phyloP scores from a whole-genome alignment of 1,140 invertebrate species.

The Dendroctonus ponderosae region DNA sequence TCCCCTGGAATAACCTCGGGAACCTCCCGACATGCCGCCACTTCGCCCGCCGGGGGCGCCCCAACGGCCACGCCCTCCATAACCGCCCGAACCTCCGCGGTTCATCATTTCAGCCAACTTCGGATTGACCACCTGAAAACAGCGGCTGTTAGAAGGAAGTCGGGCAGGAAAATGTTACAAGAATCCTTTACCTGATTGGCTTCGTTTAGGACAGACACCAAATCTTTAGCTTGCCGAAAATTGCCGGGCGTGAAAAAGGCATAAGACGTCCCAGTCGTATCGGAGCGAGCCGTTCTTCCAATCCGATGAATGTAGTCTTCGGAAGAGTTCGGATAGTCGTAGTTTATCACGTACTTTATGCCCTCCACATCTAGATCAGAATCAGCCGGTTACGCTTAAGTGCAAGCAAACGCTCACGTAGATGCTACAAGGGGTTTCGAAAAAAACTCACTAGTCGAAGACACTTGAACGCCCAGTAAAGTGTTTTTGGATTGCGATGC shows the following conservation, averaged over 20 bases:
- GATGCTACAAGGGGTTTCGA: no score
- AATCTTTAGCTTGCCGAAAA: slow-evolving; percentile 84
- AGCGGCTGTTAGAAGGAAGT: not conserved
- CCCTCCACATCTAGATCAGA: slow-evolving; percentile 89
- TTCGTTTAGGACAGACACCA: slow-evolving; percentile 88
- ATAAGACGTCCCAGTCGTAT: slow-evolving; percentile 93
- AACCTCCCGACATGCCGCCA: not conserved
- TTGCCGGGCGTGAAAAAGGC: slow-evolving; percentile 96
- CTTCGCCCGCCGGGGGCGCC: slow-evolving; percentile 9
- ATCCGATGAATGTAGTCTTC: slow-evolving; percentile 99
- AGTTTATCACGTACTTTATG: slow-evolving; percentile 99
- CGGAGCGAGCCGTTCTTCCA: slow-evolving; percentile 90
- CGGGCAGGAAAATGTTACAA: not conserved
- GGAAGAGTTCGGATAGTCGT: slow-evolving; percentile 96
- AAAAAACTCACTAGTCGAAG: no score
- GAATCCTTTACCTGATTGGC: slow-evolving; percentile 77
- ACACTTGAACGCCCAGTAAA: no score
- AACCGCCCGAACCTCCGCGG: slow-evolving; percentile 14
- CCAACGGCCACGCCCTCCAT: slow-evolving; percentile 8
- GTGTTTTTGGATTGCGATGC: no score
- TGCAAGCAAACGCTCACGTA: no score
- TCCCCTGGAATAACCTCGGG: not conserved
- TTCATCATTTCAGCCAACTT: slow-evolving; percentile 33
- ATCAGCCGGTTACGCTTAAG: no score
- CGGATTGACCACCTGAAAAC: slow-evolving; percentile 34